Evolutionary conservation across 2,797 vertebrate species (phyloP).

Genomic region (Sphenopsis melanotis): DNA sequence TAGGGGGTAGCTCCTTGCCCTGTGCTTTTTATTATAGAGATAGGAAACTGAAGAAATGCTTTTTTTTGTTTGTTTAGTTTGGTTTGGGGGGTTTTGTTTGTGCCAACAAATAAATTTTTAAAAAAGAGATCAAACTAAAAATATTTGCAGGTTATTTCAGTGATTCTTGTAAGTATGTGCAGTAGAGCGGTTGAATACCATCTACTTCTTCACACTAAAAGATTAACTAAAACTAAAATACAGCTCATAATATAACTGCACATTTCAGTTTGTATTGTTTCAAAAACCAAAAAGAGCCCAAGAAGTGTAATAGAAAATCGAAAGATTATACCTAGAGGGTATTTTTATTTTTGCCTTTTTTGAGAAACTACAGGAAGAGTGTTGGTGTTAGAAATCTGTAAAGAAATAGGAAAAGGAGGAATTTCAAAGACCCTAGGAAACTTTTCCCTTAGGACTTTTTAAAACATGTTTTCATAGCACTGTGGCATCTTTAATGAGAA

Average conservation of each 20-base stretch:
- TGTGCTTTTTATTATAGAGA: not conserved
- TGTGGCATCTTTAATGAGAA: constrained; percentile 61
- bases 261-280: constrained; percentile 68
- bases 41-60: not conserved
- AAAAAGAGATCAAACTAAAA: not conserved
- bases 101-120: not conserved
- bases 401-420: constrained; percentile 67
- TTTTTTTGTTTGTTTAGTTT: not conserved
- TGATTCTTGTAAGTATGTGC: not conserved
- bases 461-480: constrained; percentile 62
- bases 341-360: constrained; percentile 75
- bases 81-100: not conserved
- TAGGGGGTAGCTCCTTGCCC: not conserved
- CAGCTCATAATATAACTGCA: constrained; percentile 38
- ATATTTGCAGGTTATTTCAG: not conserved
- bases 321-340: constrained; percentile 73
- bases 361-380: constrained; percentile 68
- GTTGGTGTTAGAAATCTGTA: constrained; percentile 73
- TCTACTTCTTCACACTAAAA: constrained; percentile 39
- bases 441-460: constrained; percentile 71
- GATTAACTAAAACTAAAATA: constrained; percentile 66
- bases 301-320: constrained; percentile 71
- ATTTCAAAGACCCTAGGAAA: constrained; percentile 77
- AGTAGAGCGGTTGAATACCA: not conserved
- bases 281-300: constrained; percentile 61